Conservation (phyloP, 2,797 vertebrate species). For the Sphenopsis melanotis region DNA sequence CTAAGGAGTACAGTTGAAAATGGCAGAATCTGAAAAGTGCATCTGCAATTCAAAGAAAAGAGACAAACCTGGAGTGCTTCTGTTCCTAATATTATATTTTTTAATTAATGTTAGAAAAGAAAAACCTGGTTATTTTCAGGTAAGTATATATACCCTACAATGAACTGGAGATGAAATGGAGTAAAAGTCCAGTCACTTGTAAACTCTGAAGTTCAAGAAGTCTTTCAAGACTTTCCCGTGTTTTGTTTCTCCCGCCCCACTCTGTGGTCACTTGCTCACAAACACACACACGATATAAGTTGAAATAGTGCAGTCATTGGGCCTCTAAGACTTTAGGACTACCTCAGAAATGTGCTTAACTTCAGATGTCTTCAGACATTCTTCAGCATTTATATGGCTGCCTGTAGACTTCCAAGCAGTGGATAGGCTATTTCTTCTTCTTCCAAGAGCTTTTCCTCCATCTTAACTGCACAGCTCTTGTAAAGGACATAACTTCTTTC, state of each 20-base stretch:
- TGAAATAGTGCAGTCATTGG: neutral
- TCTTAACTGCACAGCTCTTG: neutral
- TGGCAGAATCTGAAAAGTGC: neutral
- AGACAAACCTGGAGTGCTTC: neutral
- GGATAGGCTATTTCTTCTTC: neutral
- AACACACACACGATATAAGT: neutral
- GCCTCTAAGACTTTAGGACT: neutral
- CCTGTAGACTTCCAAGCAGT: neutral
- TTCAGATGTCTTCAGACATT: neutral
- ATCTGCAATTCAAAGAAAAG: neutral
- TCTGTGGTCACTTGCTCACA: neutral
- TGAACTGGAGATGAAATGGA: neutral
- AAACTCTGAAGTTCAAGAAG: neutral
- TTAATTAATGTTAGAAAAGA: neutral
- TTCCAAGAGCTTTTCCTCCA: neutral
- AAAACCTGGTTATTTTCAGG: neutral
- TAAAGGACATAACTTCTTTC: neutral
- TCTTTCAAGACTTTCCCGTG: neutral
- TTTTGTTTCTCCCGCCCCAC: neutral
- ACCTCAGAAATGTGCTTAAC: neutral
- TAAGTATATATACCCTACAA: neutral
- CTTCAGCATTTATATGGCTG: neutral
- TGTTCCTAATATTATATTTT: accelerated
- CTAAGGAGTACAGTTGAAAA: neutral
- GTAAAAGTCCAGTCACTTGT: neutral